These are phyloP conservation scores for Burhinus bistriatus DNA, from an alignment of 2,113 vertebrate species.

Conservation along the genomic window DNA sequence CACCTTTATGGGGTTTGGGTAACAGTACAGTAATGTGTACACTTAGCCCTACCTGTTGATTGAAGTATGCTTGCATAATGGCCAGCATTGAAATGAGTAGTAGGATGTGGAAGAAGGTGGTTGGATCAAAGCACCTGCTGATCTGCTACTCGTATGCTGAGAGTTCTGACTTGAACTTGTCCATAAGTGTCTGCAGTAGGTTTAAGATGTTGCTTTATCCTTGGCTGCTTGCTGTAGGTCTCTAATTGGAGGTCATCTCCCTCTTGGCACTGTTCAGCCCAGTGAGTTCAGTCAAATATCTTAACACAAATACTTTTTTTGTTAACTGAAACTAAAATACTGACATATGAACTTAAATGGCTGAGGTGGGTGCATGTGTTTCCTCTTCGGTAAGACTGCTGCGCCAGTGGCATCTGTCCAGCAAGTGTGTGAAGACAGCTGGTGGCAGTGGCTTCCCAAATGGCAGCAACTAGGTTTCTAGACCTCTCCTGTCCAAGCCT, in stretches of 20 bases:
- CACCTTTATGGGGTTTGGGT: neutral
- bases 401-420: rapidly evolving
- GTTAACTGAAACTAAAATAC: neutral
- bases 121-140: neutral
- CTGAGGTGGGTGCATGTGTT: neutral
- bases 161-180: neutral
- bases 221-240: neutral
- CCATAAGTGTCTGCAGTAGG: neutral
- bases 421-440: neutral
- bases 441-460: neutral
- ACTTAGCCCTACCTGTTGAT: neutral
- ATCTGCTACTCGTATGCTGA: neutral
- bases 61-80: neutral
- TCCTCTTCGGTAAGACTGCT: neutral
- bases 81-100: neutral
- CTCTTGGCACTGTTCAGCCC: neutral
- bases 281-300: neutral
- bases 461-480: neutral
- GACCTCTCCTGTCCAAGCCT: neutral
- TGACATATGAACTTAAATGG: neutral
- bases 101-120: neutral
- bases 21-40: neutral
- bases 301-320: neutral
- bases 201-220: neutral
- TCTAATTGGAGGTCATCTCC: neutral